Percentiles rank a stretch among this genome's conserved stretches.
Evolutionary conservation across 2,888 invertebrate genomes (phyloP).

Genomic region (Acleris sparsana): DNA sequence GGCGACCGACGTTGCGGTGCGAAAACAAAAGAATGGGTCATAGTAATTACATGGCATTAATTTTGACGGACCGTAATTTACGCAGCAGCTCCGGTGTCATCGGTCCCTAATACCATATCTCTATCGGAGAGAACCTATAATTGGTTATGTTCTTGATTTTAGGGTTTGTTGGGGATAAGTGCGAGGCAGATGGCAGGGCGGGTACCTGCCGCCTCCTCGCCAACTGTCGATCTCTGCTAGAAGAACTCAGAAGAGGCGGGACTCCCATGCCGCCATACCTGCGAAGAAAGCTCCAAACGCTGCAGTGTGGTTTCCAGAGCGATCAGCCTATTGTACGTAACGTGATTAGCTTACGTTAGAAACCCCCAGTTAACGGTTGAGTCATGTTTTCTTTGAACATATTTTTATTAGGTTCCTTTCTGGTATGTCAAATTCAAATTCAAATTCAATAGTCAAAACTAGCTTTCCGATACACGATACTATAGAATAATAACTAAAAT

Average conservation of each 20-base stretch:
- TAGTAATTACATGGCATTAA: too few relatives aligned
- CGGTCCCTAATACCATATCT: not conserved
- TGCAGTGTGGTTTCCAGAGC: conserved; percentile 40
- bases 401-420: not conserved
- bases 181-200: conserved; percentile 32
- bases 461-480: too few relatives aligned
- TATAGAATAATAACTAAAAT: too few relatives aligned
- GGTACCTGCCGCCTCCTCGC: conserved; percentile 38
- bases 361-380: too few relatives aligned
- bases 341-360: too few relatives aligned
- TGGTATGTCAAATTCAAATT: too few relatives aligned
- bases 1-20: too few relatives aligned
- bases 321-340: conserved; percentile 38
- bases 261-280: conserved; percentile 34
- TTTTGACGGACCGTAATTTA: too few relatives aligned
- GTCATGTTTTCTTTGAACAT: too few relatives aligned
- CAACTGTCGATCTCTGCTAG: conserved; percentile 32
- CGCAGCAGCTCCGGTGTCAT: not conserved
- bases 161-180: conserved; percentile 45
- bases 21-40: too few relatives aligned
- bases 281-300: conserved; percentile 27
- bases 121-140: not conserved
- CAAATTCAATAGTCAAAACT: too few relatives aligned
- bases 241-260: conserved; percentile 32
- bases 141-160: conserved; percentile 31